Base-by-base conservation (phyloP, 2,888 invertebrate species). In the Chrysotoxum bicinctum region DNA sequence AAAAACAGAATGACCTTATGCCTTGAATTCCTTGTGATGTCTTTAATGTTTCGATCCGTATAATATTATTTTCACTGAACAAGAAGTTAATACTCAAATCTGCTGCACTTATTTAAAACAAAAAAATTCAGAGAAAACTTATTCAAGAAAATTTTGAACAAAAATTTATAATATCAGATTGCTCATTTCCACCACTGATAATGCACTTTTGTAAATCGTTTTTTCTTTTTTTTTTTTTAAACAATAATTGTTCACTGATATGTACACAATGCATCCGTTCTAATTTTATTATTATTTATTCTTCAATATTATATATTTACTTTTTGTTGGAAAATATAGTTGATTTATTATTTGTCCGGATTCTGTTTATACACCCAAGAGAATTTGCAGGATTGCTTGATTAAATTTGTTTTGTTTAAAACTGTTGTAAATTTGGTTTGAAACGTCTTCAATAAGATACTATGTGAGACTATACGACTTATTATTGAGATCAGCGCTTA, bases 401-500 rank as follows among this genome's bases (percentile, higher is more conserved):
- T 23, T 23, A 1, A 5, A 43, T 62, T 43, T 23, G 19, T n/a
- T 60, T 26, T 30, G 26, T 62, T 32, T 0, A 10, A 23, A 43
- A 60, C 43, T 64, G n/a, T 10, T 12, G 19, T 32, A 58, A 60
- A 32, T 58, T 43, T 52, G 60, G 72, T 21, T 50, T 60, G 72
- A 73, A 60, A 77, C 77, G 78, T 83, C 35, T 78, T 83, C 68
- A 37, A 48, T 79, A 68, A 79, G 74, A 37, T 60, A 69, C 48
- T 56, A 43, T 21, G 43, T 48, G 70, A 70, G 72, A 84, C 84
- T 84, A 66, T 50, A 76, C 54, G 30, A 43, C 43, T 32, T 68
- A 32, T 21, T 9, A 60, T 32, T 12, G 35, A 54, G 70, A 62
- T 45, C 75, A 75, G 66, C 75, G 76, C 80, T 80, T 84, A 52